Evolutionary conservation across 2,888 invertebrate genomes (phyloP).

Genomic region (Drosophila leonis): DNA sequence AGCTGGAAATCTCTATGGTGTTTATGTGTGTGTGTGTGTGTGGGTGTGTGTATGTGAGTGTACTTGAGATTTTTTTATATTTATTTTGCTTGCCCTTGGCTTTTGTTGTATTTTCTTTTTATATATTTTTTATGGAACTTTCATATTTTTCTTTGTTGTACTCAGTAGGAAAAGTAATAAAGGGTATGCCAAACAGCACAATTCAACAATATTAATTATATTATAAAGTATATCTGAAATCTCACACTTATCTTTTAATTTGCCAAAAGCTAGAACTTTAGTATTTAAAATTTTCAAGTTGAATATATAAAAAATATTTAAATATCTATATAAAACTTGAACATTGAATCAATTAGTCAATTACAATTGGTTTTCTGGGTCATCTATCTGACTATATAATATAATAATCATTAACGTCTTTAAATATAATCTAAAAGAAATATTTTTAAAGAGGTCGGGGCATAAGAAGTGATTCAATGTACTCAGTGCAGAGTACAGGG

Average conservation of each 20-base stretch:
- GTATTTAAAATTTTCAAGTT: not conserved
- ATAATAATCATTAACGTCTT: not conserved
- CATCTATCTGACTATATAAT: not conserved
- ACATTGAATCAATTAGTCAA: too few relatives aligned
- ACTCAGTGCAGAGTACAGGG: slow-evolving; percentile 6
- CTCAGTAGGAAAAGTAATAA: not conserved
- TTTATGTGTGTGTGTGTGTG: slow-evolving; percentile 13
- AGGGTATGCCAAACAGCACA: slow-evolving; percentile 14
- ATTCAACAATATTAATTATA: not conserved
- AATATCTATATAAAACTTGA: too few relatives aligned
- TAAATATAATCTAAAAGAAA: not conserved
- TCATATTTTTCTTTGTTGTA: slow-evolving; percentile 43
- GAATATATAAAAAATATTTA: not conserved
- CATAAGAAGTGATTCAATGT: not conserved
- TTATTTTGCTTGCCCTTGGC: slow-evolving; percentile 37
- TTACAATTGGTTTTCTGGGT: too few relatives aligned
- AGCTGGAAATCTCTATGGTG: slow-evolving; percentile 29
- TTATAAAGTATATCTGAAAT: not conserved
- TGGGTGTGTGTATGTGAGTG: slow-evolving; percentile 52
- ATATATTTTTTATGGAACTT: slow-evolving; percentile 44
- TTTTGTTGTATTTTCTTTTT: slow-evolving; percentile 64
- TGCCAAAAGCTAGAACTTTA: too few relatives aligned
- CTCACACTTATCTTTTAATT: too few relatives aligned
- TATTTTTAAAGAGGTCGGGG: not conserved
- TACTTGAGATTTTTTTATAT: slow-evolving; percentile 55